Evolutionary conservation across 2,888 invertebrate species (phyloP), one percentile per base, ranked within the genome.

Genomic region (Neoascia interrupta): DNA sequence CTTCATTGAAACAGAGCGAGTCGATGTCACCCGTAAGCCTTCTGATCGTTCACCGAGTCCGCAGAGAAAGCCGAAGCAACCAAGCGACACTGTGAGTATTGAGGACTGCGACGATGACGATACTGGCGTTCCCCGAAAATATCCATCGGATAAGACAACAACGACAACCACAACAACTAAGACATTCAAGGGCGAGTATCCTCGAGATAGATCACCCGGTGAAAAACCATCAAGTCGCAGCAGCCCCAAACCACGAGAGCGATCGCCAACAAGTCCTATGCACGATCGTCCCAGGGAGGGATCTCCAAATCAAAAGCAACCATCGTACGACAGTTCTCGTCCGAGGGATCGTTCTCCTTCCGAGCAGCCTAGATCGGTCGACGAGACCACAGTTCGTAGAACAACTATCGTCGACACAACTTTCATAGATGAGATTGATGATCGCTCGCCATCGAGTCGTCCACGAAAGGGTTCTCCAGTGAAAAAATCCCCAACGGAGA

Each of bases 51-150:
- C 53, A 2, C 43, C 61, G 19, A 72, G 53, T 41, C 58, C 37
- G 8, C 54, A 45, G 2, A 47, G 54, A 5, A 49, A 13, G 6
- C n/a, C n/a, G n/a, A n/a, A n/a, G n/a, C 54, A 31, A 26, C 64
- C 70, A 4, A 36, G 36, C 28, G 76, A 75, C 15, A 66, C 60
- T 43, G 86, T 87, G 0, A 86, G 84, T 41, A 85, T 87, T 53
- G 87, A 88, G 74, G 87, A 88, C 81, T 88, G 88, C 43, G 85
- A 83, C 1, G 85, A 86, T 58, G 87, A 86, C 39, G 85, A 86
- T 26, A 70, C 72, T 15, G n/a, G n/a, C n/a, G n/a, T n/a, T n/a
- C n/a, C n/a, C n/a, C 31, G 10, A 31, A 31, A 6, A 6, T 31
- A 31, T 37, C 75, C 75, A 49, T 53, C 4, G 6, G 39, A 49